A percentile compares a stretch with the other conserved stretches of the same genome.
Conservation (phyloP, 2,113 vertebrate species). For the Pristiophorus japonicus region DNA sequence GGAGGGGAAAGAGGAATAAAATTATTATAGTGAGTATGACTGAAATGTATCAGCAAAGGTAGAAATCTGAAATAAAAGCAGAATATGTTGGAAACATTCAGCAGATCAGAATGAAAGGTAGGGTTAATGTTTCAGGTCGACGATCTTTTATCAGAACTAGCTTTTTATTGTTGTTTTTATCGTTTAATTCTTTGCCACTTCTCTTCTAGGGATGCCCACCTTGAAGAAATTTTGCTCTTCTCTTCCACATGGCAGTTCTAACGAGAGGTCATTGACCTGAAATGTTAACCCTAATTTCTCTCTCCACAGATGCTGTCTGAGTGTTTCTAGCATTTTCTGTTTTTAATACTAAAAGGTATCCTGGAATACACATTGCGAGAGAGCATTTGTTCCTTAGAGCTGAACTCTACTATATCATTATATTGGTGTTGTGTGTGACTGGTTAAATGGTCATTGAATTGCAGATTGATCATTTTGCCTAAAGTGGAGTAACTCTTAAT, state of each 20-base stretch:
- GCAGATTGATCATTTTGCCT: not conserved
- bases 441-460: not conserved
- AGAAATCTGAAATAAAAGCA: not conserved
- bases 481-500: not conserved
- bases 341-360: not conserved
- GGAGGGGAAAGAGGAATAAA: not conserved
- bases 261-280: not conserved
- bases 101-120: not conserved
- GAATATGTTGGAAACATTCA: not conserved
- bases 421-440: not conserved
- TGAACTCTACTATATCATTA: not conserved
- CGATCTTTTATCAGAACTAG: not conserved
- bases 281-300: not conserved
- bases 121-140: too few species aligned
- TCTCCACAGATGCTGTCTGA: not conserved
- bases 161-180: not conserved
- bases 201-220: not conserved
- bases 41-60: not conserved
- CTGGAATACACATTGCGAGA: not conserved
- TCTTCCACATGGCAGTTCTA: not conserved
- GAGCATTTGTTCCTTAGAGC: not conserved
- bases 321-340: not conserved
- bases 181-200: not conserved
- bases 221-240: not conserved
- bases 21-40: not conserved